Conservation (phyloP, 2,888 invertebrate genomes). For the Troilus luridus region DNA sequence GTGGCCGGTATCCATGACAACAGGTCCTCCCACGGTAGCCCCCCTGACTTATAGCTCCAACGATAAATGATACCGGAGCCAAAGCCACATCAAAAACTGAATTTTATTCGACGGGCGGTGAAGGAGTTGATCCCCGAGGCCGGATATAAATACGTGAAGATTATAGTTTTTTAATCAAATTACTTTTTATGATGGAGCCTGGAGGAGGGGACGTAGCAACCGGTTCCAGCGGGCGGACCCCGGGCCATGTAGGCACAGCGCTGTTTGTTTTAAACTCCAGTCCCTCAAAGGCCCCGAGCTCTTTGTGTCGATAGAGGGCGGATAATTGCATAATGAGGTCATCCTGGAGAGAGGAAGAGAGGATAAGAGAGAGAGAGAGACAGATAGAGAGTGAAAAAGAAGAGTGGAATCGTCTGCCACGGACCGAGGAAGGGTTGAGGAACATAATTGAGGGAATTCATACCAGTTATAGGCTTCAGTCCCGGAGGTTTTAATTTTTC, state of each 20-base stretch:
- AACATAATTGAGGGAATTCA: not conserved
- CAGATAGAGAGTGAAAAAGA: too few relatives aligned
- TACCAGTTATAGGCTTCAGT: not conserved
- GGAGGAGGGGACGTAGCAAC: constrained; percentile 43
- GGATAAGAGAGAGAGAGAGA: too few relatives aligned
- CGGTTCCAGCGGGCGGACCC: constrained; percentile 15
- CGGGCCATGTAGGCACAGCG: constrained; percentile 38
- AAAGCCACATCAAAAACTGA: constrained; percentile 7
- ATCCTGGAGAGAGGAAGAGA: not conserved
- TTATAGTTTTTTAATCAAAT: constrained; percentile 59
- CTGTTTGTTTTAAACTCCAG: constrained; percentile 46
- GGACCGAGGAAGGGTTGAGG: not conserved
- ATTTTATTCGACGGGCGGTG: constrained; percentile 10
- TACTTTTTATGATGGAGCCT: constrained; percentile 57
- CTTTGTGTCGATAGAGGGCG: constrained; percentile 22
- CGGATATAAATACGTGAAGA: constrained; percentile 57
- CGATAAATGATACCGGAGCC: constrained; percentile 36
- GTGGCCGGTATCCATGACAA: constrained; percentile 11
- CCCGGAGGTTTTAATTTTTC: too few relatives aligned
- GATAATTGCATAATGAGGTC: constrained; percentile 16
- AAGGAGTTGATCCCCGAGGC: constrained; percentile 32
- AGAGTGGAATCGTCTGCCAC: not conserved
- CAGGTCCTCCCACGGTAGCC: constrained; percentile 44
- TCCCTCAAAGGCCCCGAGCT: constrained; percentile 35
- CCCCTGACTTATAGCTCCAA: constrained; percentile 18